phyloP scores from a whole-genome alignment of 2,797 vertebrate species.

The Hydrocynus forskahlii region DNA sequence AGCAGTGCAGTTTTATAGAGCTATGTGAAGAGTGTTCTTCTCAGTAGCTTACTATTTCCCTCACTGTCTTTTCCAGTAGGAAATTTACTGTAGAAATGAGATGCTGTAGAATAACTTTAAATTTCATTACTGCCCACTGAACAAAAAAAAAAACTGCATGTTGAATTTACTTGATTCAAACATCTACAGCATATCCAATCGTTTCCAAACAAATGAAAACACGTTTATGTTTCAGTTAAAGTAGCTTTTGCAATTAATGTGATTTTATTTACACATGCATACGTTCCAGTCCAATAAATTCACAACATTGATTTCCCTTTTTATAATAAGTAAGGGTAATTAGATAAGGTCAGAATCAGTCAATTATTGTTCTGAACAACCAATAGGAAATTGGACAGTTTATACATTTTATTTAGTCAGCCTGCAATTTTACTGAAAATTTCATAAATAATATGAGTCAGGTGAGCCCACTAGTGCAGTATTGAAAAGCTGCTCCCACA shows the following conservation, averaged over 20 bases:
- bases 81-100: neutral
- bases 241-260: neutral
- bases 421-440: too few species aligned
- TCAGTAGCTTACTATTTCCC: neutral
- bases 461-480: too few species aligned
- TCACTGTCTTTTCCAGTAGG: neutral
- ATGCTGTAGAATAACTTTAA: neutral
- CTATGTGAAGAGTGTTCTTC: slow-evolving; percentile 11
- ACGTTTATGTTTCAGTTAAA: neutral
- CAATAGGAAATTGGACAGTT: too few species aligned
- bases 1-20: slow-evolving; percentile 35
- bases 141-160: neutral
- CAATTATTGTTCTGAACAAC: too few species aligned
- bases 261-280: neutral
- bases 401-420: too few species aligned
- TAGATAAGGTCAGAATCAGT: too few species aligned
- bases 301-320: neutral
- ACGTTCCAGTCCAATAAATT: neutral
- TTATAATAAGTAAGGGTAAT: too few species aligned
- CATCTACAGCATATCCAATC: too few species aligned
- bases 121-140: neutral
- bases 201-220: too few species aligned
- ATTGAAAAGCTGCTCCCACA: too few species aligned
- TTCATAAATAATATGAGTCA: too few species aligned
- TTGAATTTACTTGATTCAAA: neutral